Percentiles rank a stretch among this genome's conserved stretches.
Conservation (phyloP, 1,140 invertebrate genomes). For the Cyrtorhinus lividipennis region DNA sequence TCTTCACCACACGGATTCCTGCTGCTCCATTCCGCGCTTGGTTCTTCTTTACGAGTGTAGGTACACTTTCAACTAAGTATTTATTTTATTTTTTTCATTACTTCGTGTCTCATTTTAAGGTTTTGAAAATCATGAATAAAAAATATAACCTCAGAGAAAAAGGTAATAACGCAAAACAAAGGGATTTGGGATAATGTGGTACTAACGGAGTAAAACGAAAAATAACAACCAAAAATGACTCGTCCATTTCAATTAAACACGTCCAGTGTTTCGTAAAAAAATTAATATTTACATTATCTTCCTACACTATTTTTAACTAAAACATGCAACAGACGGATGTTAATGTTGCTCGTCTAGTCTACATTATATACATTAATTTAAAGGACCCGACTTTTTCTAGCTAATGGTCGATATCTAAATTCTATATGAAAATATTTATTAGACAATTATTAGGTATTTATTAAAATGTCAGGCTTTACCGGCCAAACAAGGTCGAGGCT, state of each 20-base stretch:
- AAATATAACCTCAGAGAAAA: background rate
- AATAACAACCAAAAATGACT: conserved; percentile 12
- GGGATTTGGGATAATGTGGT: too few relatives aligned
- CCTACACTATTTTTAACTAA: conserved; percentile 14
- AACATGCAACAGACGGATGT: conserved; percentile 6
- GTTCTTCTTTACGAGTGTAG: background rate
- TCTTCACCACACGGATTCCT: background rate
- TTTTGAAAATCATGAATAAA: background rate
- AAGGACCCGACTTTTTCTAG: background rate
- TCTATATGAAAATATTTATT: background rate
- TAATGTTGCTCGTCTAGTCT: background rate
- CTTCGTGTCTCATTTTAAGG: background rate
- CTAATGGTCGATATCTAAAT: conserved; percentile 6
- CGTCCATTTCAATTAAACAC: conserved; percentile 11
- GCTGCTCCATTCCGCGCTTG: background rate
- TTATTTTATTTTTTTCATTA: background rate
- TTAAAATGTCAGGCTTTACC: conserved; percentile 14
- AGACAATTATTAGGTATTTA: background rate
- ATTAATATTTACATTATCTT: conserved; percentile 5
- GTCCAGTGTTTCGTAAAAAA: background rate
- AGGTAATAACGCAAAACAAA: background rate
- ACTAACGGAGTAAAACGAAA: background rate
- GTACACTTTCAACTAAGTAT: background rate
- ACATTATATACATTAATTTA: background rate
- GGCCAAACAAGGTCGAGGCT: conserved; percentile 15